phyloP scores from a whole-genome alignment of 2,797 vertebrate species.

The Nothura maculosa region DNA sequence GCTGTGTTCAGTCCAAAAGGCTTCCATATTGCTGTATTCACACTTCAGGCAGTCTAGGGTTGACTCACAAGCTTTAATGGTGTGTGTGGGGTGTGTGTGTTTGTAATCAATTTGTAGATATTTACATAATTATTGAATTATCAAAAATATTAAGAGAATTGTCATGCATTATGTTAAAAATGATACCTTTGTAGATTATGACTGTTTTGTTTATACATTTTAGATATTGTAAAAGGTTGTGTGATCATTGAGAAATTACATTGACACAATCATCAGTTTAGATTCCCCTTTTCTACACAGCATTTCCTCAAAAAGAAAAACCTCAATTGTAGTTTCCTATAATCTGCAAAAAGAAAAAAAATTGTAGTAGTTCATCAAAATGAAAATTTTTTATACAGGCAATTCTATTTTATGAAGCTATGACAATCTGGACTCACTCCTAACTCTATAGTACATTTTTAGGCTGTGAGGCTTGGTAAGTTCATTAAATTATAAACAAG shows the following conservation, averaged over 20 bases:
- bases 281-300: not conserved
- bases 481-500: not conserved
- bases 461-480: not conserved
- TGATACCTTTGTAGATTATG: constrained; percentile 45
- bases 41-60: not conserved
- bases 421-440: not conserved
- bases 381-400: not conserved
- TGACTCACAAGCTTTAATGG: not conserved
- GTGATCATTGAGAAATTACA: constrained; percentile 36
- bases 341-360: not conserved
- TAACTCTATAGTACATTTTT: not conserved
- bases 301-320: not conserved
- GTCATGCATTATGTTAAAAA: constrained; percentile 24
- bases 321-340: not conserved
- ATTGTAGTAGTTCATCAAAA: not conserved
- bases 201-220: constrained; percentile 52
- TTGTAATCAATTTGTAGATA: constrained; percentile 23
- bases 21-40: not conserved
- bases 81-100: not conserved
- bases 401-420: not conserved
- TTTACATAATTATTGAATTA: constrained; percentile 58
- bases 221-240: constrained; percentile 23
- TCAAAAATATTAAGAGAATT: constrained; percentile 18
- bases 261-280: constrained; percentile 5
- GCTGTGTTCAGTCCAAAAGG: not conserved